These are phyloP conservation scores for Drosophila eohydei DNA, from an alignment of 2,888 invertebrate genomes.

Conservation along the genomic window DNA sequence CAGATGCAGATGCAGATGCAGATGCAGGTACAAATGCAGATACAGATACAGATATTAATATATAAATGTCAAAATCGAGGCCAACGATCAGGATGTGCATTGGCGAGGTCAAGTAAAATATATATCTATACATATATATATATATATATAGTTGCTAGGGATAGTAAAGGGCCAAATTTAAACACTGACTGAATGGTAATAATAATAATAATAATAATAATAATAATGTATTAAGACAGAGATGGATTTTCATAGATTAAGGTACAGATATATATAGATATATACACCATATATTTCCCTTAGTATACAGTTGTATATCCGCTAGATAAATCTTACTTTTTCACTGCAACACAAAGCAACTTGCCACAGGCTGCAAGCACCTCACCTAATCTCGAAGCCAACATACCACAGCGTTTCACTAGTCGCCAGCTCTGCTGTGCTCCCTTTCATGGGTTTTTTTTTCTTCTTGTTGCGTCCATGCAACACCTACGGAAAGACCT, in stretches of 20 bases:
- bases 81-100: conserved; percentile 11
- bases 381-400: conserved; percentile 7
- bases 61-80: conserved; percentile 52
- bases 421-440: conserved; percentile 1
- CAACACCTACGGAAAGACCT: conserved; percentile 67
- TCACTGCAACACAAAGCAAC: neutral
- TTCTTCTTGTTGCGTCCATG: conserved; percentile 5
- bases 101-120: conserved; percentile 3
- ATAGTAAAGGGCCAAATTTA: neutral
- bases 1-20: neutral
- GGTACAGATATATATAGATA: neutral
- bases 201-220: too few relatives aligned
- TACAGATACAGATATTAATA: conserved; percentile 3
- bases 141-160: neutral
- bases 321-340: neutral
- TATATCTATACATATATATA: neutral
- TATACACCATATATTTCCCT: neutral
- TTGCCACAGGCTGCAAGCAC: conserved; percentile 2
- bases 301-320: neutral
- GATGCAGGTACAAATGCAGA: neutral
- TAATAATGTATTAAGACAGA: too few relatives aligned
- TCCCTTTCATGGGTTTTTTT: conserved; percentile 3
- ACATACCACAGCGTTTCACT: conserved; percentile 9
- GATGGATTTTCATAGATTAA: too few relatives aligned
- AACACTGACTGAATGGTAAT: too few relatives aligned